These are phyloP conservation scores for Phenganax marumi DNA, from an alignment of 92 coral and sea anemone species.

Conservation along the genomic window DNA sequence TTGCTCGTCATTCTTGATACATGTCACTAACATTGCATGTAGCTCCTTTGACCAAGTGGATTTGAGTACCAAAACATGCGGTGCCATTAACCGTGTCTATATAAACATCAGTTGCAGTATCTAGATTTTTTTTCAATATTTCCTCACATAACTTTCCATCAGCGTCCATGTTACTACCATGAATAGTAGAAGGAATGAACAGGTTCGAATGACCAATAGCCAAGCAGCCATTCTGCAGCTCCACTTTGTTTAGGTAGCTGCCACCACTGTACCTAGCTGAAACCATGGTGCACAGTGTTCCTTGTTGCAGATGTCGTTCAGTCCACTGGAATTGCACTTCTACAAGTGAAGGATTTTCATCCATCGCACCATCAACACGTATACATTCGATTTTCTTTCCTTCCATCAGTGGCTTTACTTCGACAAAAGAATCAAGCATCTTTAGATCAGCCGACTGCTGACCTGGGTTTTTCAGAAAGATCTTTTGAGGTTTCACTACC, in stretches of 20 bases:
- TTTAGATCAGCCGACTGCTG: constrained; percentile 51
- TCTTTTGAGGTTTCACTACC: constrained; percentile 56
- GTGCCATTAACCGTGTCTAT: constrained; percentile 31
- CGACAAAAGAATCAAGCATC: constrained; percentile 28
- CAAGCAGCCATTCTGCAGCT: constrained; percentile 4
- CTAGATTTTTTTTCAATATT: constrained; percentile 36
- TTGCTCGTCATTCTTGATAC: background rate
- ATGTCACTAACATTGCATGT: background rate
- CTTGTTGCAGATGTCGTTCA: constrained; percentile 43
- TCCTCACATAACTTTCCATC: constrained; percentile 10
- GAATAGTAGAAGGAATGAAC: constrained; percentile 28
- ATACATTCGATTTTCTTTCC: constrained; percentile 52
- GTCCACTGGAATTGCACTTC: constrained; percentile 63
- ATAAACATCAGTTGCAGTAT: constrained; percentile 32
- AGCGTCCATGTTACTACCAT: constrained; percentile 8
- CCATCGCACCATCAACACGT: constrained; percentile 57
- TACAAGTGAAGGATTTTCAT: constrained; percentile 53
- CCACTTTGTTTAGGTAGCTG: constrained; percentile 20
- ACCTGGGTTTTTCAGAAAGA: constrained; percentile 53
- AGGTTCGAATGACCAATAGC: constrained; percentile 32
- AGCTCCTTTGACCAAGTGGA: constrained; percentile 19
- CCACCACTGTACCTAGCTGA: constrained; percentile 19
- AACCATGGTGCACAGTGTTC: constrained; percentile 8
- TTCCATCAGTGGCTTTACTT: constrained; percentile 19
- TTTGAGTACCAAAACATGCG: constrained; percentile 38